Evolutionary conservation across 2,888 invertebrate genomes (phyloP), one percentile per base, ranked within the genome.

Genomic region (Epirrita christyi): DNA sequence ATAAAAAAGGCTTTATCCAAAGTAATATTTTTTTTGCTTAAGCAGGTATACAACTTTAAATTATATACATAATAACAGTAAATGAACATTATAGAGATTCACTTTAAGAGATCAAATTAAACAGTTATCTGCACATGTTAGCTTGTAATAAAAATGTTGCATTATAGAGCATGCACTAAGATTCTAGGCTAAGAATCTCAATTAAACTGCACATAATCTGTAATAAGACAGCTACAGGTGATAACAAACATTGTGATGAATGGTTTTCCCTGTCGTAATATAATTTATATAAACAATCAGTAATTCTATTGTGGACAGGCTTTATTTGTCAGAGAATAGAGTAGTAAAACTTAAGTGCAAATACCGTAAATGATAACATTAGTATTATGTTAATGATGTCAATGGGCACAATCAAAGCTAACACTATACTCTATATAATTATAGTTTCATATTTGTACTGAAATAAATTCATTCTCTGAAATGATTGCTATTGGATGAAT

Each of bases 241-340:
- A 29, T 15, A 41, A 34, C 29, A 37, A 46, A 53, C 14, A 38
- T 21, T 34, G 13, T 32, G 13, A 13, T 51, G 44, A 53, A 29
- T 51, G 66, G 64, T 50, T 64, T 68, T 65, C 42, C 64, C 63
- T 42, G 38, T 49, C 42, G 50, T 47, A 53, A 47, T 46, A 46
- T 28, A 48, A 48, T 45, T 21, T 49, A 59, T 13, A 36, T 43
- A 63, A 59, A 61, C 42, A 64, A 44, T 40, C 42, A 21, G 41
- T 49, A 49, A 56, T 55, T 53, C 43, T 54, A 44, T 28, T 53
- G 43, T 58, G 59, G 55, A 29, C 54, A 47, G 48, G 47, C 41
- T 61, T 49, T 54, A 56, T 49, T 61, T 58, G 55, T 63, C 52
- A 61, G 42, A 61, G 53, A 57, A 63, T 55, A 58, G 37, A 50